Conservation (phyloP, 2,113 vertebrate species). For the Bubo bubo region DNA sequence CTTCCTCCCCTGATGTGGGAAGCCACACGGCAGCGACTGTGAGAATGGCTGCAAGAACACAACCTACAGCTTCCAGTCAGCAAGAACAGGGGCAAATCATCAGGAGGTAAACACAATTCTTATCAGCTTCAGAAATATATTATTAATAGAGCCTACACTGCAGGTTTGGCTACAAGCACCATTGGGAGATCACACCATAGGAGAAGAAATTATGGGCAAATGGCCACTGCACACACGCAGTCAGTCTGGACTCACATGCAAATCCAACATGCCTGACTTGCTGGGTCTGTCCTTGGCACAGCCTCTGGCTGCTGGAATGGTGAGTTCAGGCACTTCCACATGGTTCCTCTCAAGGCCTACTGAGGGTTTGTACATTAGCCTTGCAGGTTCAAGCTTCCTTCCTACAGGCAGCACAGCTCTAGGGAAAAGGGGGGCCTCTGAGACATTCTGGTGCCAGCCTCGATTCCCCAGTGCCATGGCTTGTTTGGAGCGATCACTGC, state of each 20-base stretch:
- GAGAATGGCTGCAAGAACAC: neutral
- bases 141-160: neutral
- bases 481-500: neutral
- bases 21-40: neutral
- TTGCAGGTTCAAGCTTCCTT: neutral
- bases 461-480: neutral
- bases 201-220: neutral
- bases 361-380: neutral
- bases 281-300: neutral
- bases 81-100: neutral
- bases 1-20: neutral
- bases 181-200: neutral
- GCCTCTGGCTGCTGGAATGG: neutral
- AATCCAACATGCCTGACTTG: neutral
- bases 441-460: fast-evolving
- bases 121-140: neutral
- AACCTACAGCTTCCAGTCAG: neutral
- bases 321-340: neutral
- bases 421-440: fast-evolving
- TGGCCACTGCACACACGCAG: neutral
- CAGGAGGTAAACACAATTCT: neutral
- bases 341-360: neutral
- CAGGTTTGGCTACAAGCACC: neutral
- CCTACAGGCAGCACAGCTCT: neutral
- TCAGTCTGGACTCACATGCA: neutral